phyloP scores from a whole-genome alignment of 2,797 vertebrate genomes.

The Allobates femoralis region DNA sequence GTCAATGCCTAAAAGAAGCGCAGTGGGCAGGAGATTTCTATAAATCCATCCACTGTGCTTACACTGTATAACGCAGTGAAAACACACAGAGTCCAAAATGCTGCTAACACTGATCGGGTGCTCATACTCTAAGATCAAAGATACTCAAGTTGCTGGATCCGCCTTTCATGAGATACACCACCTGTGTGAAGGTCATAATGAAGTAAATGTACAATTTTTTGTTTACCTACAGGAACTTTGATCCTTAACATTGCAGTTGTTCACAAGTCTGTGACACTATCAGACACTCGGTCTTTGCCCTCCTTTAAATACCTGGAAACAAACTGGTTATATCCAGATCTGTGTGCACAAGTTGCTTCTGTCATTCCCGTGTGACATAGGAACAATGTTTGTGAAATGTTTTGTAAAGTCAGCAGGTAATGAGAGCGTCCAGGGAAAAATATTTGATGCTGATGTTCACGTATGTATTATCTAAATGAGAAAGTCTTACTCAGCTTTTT shows the following conservation, averaged over 20 bases:
- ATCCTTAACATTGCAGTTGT: neutral
- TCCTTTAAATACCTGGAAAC: constrained; percentile 25
- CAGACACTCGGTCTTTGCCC: constrained; percentile 48
- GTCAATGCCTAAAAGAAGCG: too few relatives aligned
- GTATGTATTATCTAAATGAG: neutral
- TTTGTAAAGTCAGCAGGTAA: neutral
- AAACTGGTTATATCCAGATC: constrained; percentile 52
- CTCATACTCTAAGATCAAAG: neutral
- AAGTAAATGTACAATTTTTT: neutral
- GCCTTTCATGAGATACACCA: neutral
- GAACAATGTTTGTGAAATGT: constrained; percentile 24
- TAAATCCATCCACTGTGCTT: too few relatives aligned
- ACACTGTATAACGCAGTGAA: too few relatives aligned
- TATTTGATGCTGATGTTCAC: neutral
- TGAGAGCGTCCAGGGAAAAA: neutral
- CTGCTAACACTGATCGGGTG: too few relatives aligned
- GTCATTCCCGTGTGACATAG: constrained; percentile 21
- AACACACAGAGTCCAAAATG: too few relatives aligned
- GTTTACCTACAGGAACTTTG: constrained; percentile 34
- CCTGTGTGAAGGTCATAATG: neutral
- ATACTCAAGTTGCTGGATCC: neutral
- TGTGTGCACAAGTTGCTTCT: constrained; percentile 13
- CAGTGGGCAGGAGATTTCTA: too few relatives aligned
- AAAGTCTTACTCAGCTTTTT: neutral
- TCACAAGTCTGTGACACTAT: constrained; percentile 32